Evolutionary conservation across 1,140 invertebrate genomes (phyloP).

Genomic region (Macrobrachium rosenbergii): DNA sequence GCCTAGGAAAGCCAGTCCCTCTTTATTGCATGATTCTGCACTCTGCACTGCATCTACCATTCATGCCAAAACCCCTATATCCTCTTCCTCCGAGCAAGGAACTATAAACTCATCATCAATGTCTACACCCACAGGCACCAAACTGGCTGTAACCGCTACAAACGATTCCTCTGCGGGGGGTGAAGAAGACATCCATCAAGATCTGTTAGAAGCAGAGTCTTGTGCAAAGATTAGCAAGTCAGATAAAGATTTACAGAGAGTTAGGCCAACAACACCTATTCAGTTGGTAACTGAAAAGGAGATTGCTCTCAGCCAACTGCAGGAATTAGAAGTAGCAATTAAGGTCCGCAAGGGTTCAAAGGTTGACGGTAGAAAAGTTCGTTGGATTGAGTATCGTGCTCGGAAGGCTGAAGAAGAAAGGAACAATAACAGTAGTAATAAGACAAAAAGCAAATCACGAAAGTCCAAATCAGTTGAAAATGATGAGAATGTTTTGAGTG

Average conservation of each 20-base stretch:
- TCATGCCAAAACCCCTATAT: constrained; percentile 24
- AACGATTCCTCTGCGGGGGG: constrained; percentile 59
- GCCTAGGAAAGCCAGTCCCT: constrained; percentile 54
- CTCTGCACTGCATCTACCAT: constrained; percentile 43
- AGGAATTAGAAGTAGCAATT: constrained; percentile 64
- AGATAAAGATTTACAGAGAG: no score
- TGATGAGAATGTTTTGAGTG: constrained; percentile 43
- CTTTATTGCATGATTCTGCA: constrained; percentile 60
- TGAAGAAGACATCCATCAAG: constrained; percentile 30
- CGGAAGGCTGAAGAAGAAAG: constrained; percentile 46
- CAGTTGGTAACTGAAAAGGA: constrained; percentile 52
- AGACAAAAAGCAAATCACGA: constrained; percentile 27
- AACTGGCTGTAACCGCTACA: constrained; percentile 62
- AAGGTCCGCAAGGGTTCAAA: constrained; percentile 60
- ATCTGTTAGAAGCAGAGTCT: background rate
- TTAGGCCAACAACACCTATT: no score
- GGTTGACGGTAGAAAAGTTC: constrained; percentile 63
- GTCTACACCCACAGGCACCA: constrained; percentile 63
- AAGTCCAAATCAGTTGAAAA: constrained; percentile 52
- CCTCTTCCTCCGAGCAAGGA: constrained; percentile 28
- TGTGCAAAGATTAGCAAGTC: no score
- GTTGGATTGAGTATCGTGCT: constrained; percentile 65
- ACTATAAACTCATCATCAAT: constrained; percentile 51
- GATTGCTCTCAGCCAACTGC: constrained; percentile 61
- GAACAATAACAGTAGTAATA: constrained; percentile 1